phyloP scores from a whole-genome alignment of 2,797 vertebrate genomes.

The Astyanax mexicanus region DNA sequence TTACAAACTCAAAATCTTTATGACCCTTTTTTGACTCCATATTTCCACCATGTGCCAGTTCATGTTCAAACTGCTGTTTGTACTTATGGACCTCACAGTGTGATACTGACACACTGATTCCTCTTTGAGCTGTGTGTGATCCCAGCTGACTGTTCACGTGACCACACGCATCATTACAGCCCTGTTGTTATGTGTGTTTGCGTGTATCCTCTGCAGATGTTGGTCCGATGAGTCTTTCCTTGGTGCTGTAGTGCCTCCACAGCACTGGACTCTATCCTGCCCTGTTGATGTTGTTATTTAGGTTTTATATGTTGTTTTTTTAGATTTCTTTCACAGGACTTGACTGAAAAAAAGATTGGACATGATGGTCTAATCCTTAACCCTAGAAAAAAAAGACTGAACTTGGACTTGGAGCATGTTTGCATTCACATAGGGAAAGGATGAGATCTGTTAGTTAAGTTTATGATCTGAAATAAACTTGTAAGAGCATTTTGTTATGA shows the following conservation, averaged over 20 bases:
- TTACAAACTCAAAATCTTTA: too few species aligned
- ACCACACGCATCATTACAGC: background rate
- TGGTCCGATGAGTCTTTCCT: background rate
- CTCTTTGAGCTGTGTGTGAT: constrained; percentile 19
- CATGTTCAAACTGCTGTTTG: background rate
- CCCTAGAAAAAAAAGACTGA: background rate
- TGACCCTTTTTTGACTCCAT: too few species aligned
- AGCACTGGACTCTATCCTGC: constrained; percentile 57
- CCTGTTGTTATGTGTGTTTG: constrained; percentile 5
- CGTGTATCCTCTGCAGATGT: background rate
- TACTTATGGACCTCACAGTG: background rate
- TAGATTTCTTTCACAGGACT: constrained; percentile 22
- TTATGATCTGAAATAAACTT: constrained; percentile 15
- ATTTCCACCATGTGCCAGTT: too few species aligned
- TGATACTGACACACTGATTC: background rate
- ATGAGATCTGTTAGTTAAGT: background rate
- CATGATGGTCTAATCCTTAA: background rate
- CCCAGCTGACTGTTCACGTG: background rate
- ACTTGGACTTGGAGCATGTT: constrained; percentile 20
- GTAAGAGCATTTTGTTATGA: background rate
- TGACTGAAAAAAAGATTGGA: constrained; percentile 15
- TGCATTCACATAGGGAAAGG: constrained; percentile 3
- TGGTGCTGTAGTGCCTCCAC: constrained; percentile 55
- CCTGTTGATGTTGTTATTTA: constrained; percentile 31
- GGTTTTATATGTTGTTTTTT: constrained; percentile 51